These are phyloP conservation scores for Forpus xanthops DNA, from an alignment of 2,797 vertebrate species.

Conservation along the genomic window DNA sequence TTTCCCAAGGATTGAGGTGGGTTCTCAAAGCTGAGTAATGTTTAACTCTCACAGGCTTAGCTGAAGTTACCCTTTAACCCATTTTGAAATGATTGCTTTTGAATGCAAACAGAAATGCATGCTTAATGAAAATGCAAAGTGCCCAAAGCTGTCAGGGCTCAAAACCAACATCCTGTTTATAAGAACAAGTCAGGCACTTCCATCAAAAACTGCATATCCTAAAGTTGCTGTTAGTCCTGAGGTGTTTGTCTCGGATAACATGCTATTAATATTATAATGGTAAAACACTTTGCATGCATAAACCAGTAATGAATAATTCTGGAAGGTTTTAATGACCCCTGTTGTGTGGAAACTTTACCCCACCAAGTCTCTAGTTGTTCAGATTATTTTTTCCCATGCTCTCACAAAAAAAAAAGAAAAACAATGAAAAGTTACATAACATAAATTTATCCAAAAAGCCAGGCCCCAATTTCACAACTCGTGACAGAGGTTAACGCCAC, in stretches of 20 bases:
- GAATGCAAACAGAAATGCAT: background rate
- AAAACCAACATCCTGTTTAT: background rate
- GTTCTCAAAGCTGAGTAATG: rapidly evolving
- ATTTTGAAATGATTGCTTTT: rapidly evolving
- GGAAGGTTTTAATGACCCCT: background rate
- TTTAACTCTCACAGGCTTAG: background rate
- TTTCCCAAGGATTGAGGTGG: background rate
- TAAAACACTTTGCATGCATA: background rate
- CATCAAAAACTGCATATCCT: background rate
- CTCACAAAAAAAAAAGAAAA: too few relatives aligned
- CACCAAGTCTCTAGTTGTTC: rapidly evolving
- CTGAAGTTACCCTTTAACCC: rapidly evolving
- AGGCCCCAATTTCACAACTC: background rate
- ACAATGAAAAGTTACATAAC: background rate
- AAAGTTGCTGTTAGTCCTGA: background rate
- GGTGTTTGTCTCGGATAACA: background rate
- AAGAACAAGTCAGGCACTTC: background rate
- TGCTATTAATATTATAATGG: background rate
- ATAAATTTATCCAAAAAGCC: background rate
- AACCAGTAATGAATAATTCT: background rate
- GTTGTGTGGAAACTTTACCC: background rate
- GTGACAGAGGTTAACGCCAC: rapidly evolving
- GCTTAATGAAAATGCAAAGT: background rate
- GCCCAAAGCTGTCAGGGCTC: rapidly evolving
- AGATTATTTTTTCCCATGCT: background rate